These are phyloP conservation scores for Melanotaenia maccullochi DNA, from an alignment of 2,797 vertebrate species.

Conservation along the genomic window DNA sequence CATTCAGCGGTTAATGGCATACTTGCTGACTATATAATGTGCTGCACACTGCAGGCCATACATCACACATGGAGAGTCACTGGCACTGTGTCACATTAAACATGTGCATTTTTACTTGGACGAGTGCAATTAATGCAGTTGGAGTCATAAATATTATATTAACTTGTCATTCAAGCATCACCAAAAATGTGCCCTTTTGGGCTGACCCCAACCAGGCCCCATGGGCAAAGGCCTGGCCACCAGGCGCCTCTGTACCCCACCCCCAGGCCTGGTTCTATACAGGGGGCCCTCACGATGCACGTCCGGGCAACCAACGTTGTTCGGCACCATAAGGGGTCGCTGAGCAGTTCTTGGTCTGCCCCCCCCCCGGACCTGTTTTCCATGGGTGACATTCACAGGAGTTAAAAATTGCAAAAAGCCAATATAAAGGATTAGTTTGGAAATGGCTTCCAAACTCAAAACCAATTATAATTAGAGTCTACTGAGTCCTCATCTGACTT, in stretches of 20 bases:
- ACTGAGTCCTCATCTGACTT: slow-evolving; percentile 38
- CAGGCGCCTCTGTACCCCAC: too few species aligned
- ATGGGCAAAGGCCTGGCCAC: too few species aligned
- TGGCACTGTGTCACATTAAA: slow-evolving; percentile 29
- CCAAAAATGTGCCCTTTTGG: slow-evolving; percentile 26
- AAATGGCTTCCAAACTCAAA: slow-evolving; percentile 54
- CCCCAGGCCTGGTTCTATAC: too few species aligned
- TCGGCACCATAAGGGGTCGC: too few species aligned
- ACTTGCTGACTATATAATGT: slow-evolving; percentile 36
- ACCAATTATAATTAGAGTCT: slow-evolving; percentile 47
- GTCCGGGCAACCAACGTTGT: too few species aligned
- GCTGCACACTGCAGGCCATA: slow-evolving; percentile 38
- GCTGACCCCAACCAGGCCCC: too few species aligned
- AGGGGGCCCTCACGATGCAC: too few species aligned
- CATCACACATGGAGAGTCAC: slow-evolving; percentile 46
- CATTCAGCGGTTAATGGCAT: slow-evolving; percentile 18
- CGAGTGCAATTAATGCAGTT: slow-evolving; percentile 37
- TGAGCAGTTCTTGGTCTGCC: too few species aligned
- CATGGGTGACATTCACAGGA: background rate
- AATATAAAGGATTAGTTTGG: slow-evolving; percentile 47
- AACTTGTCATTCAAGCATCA: slow-evolving; percentile 46
- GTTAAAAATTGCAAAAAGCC: slow-evolving; percentile 35
- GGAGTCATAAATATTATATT: slow-evolving; percentile 37
- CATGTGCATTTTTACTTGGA: slow-evolving; percentile 40
- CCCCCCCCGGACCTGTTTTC: too few species aligned